phyloP scores from a whole-genome alignment of 2,797 vertebrate species.

The Eidolon dupreanum region DNA sequence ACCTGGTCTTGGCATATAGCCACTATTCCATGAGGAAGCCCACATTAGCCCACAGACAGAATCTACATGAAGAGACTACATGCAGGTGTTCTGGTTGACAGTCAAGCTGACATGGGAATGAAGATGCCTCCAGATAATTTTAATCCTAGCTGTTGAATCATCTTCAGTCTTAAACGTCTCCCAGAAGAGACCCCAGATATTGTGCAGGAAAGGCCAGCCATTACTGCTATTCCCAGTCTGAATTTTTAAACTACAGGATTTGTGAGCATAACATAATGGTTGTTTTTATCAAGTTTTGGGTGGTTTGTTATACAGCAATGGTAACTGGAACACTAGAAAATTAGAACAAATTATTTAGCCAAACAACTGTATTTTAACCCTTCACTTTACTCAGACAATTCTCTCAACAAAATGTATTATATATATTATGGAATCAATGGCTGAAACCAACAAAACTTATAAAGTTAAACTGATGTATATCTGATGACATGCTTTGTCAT shows the following conservation, averaged over 20 bases:
- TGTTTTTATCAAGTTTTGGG: not conserved
- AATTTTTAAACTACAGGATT: not conserved
- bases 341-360: not conserved
- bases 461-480: not conserved
- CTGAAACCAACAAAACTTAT: not conserved
- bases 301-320: not conserved
- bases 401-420: not conserved
- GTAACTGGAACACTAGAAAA: not conserved
- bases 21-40: not conserved
- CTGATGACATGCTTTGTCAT: not conserved
- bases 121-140: not conserved
- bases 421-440: not conserved
- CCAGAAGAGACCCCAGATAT: not conserved
- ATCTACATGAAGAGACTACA: not conserved
- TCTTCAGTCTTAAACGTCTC: not conserved
- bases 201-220: not conserved
- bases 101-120: not conserved
- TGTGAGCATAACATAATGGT: not conserved
- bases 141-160: not conserved
- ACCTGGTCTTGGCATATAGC: not conserved
- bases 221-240: not conserved
- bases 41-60: not conserved
- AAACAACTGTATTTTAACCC: not conserved
- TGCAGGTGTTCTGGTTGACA: not conserved
- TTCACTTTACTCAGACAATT: not conserved